Evolutionary conservation across 2,797 vertebrate genomes (phyloP).

Genomic region (Vultur gryphus): DNA sequence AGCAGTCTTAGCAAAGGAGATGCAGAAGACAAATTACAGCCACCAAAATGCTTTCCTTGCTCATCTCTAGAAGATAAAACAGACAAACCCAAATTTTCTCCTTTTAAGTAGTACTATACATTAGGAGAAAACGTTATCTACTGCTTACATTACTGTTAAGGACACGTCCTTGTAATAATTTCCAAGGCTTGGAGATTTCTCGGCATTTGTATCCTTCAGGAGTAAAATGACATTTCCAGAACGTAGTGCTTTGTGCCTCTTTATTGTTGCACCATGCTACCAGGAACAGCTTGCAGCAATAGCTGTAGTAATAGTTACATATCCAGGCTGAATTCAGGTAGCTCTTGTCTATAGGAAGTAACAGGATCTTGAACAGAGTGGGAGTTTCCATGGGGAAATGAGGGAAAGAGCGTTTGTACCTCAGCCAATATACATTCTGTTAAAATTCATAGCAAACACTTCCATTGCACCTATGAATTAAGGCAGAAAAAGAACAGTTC

Average conservation of each 20-base stretch:
- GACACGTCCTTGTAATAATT: neutral
- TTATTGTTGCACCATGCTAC: neutral
- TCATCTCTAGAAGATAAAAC: neutral
- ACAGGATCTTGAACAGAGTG: neutral
- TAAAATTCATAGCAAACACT: neutral
- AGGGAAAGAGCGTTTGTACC: neutral
- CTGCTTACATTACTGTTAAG: neutral
- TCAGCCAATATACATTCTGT: neutral
- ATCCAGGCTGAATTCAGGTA: neutral
- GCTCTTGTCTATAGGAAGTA: neutral
- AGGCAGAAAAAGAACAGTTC: neutral
- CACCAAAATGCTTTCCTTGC: neutral
- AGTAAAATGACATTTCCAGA: neutral
- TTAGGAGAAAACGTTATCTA: neutral
- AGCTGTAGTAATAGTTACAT: neutral
- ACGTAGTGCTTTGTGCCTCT: neutral
- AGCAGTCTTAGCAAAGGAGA: neutral
- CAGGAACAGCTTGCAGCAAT: neutral
- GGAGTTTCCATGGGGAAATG: neutral
- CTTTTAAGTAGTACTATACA: neutral
- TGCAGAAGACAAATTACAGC: neutral
- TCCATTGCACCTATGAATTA: neutral
- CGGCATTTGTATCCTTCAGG: neutral
- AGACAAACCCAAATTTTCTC: neutral
- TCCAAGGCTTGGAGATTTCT: neutral